Evolutionary conservation across 1,140 invertebrate species (phyloP), one percentile per base, ranked within the genome.

Genomic region (Drosophila prosaltans): DNA sequence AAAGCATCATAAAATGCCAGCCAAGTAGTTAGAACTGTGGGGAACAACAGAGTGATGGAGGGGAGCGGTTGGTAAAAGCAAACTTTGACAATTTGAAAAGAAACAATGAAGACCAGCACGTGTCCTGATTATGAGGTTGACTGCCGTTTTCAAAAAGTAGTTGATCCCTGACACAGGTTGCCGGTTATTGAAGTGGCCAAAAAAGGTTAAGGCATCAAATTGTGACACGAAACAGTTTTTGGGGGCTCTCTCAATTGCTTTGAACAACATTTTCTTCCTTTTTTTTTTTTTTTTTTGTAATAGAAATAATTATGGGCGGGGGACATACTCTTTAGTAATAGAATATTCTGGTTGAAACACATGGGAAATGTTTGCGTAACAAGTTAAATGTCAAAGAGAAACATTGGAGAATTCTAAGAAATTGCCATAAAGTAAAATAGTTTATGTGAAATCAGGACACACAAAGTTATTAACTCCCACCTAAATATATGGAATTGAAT

Each of bases 11-110:
- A 86, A 86, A 88, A 78, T 51, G 63, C 51, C 66, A 58, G 61
- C 72, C 76, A 83, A 88, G 83, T 86, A 88, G 80, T 83, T 80
- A 78, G 74, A 26, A 28, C 11, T 16, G 32, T 26, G 32, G 9
- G 24, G 45, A 3, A 21, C 8, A 48, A 40, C 24, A 64, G 39
- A 54, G 28, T 10, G 57, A 8, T 9, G 7, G 0, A 2, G 10
- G 21, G 45, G 7, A 8, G 0, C 7, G n/a, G 7, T 7, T 11
- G 69, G 24, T 4, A 11, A 24, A 71, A 69, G 72, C 83, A 88
- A 88, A 88, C 80, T 88, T 88, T 88, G 85, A 84, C 83, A 89
- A 88, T 89, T 89, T 89, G 71, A 77, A 76, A 54, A 24, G 48
- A 78, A 76, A 69, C 76, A 83, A 86, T 80, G 79, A 86, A 83